These are phyloP conservation scores for Coreius guichenoti DNA, from an alignment of 2,797 vertebrate genomes.

Conservation along the genomic window DNA sequence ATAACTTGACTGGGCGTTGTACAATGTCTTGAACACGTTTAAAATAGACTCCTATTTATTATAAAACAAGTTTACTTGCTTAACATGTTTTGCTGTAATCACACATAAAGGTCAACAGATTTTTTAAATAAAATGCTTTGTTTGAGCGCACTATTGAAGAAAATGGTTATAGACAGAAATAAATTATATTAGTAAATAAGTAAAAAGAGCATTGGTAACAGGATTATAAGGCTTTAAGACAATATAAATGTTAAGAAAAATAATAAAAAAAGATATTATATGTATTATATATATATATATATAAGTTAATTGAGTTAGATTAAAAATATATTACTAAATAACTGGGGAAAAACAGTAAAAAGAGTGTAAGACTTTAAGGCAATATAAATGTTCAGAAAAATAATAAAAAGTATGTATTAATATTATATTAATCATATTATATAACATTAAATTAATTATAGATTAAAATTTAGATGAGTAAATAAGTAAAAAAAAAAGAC, in stretches of 20 bases:
- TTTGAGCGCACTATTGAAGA: not conserved
- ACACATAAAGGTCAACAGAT: not conserved
- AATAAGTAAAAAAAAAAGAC: not conserved
- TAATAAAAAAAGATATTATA: not conserved
- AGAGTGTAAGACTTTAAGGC: not conserved
- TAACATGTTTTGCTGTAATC: not conserved
- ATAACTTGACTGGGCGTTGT: not conserved
- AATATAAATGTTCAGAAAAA: not conserved
- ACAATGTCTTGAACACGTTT: not conserved
- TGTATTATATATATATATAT: not conserved
- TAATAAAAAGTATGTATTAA: not conserved
- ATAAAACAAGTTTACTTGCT: not conserved
- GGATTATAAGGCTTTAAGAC: not conserved
- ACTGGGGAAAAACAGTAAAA: not conserved
- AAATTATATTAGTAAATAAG: not conserved
- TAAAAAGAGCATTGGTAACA: not conserved
- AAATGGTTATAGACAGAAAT: not conserved
- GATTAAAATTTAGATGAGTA: too few species aligned
- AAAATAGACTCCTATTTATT: slow-evolving; percentile 9
- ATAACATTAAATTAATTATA: not conserved
- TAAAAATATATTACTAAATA: not conserved
- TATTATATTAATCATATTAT: not conserved
- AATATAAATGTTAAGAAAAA: not conserved
- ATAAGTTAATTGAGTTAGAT: not conserved
- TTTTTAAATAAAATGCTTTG: not conserved